Evolutionary conservation across 2,888 invertebrate genomes (phyloP).

Genomic region (Polylopha cassiicola): DNA sequence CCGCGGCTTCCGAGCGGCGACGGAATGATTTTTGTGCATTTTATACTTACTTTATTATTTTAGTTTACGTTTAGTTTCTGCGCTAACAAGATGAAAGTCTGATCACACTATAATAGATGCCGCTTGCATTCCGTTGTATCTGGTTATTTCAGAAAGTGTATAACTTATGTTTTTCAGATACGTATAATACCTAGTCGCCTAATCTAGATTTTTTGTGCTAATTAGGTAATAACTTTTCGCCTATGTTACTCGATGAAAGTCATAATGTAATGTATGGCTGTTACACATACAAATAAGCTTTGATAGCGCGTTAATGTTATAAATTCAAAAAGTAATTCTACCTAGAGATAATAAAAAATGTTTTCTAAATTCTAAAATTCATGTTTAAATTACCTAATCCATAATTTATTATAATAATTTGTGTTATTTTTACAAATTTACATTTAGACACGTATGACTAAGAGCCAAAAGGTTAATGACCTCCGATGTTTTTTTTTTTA

Average conservation of each 20-base stretch:
- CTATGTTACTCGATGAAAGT: constrained; percentile 12
- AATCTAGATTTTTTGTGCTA: constrained; percentile 30
- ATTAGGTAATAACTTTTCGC: constrained; percentile 25
- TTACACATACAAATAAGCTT: too few species aligned
- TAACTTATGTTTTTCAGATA: constrained; percentile 28
- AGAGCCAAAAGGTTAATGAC: too few species aligned
- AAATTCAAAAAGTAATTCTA: too few species aligned
- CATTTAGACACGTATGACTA: too few species aligned
- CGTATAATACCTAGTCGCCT: constrained; percentile 25
- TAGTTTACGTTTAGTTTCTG: constrained; percentile 47
- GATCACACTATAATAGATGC: constrained; percentile 58
- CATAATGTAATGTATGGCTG: too few species aligned
- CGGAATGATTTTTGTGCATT: constrained; percentile 58
- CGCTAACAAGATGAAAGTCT: constrained; percentile 70
- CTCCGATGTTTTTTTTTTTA: too few species aligned
- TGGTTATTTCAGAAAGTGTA: constrained; percentile 38
- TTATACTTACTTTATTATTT: constrained; percentile 48
- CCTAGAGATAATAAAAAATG: too few species aligned
- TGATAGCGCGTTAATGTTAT: too few species aligned
- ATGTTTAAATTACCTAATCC: too few species aligned
- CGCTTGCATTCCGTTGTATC: constrained; percentile 44
- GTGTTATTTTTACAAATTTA: too few species aligned
- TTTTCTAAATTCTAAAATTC: too few species aligned
- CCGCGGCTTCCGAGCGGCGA: constrained; percentile 42
- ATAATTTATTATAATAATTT: too few species aligned